Base-by-base conservation (phyloP, 2,888 invertebrate genomes). In the Chouioia cunea region DNA sequence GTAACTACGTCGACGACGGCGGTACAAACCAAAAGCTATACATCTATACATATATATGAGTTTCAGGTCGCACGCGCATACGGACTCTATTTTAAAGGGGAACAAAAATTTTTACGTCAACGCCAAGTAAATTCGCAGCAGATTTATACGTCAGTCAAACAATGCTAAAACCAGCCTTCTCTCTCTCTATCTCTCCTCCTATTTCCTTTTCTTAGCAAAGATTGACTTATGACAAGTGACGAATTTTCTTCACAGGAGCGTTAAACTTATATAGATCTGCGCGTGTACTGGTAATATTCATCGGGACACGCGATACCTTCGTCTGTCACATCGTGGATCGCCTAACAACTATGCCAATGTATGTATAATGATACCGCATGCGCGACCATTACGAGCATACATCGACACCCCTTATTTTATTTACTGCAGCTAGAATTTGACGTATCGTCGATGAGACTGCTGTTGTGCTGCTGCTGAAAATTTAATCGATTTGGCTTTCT, bases 61-160 rank as follows among this genome's bases (percentile, higher is more conserved):
- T 1, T 36, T 36, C 12, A 36, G 36, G 36, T 36, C 36, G 36
- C 6, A 1, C 36, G n/a, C n/a, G n/a, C n/a, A n/a, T n/a, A n/a
- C 23, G 0, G 54, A 57, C 53, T 62, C 6, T 27, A 70, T 71
- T 66, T 66, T 56, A 66, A 62, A 62, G 56, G 48, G 47, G 14
- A 4, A 16, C 56, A 8, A 43, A 23, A 57, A 63, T 71, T 71
- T 66, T 66, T 56, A 57, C 65, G 58, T 66, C 71, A 63, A 44
- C 65, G 70, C 60, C 70, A 57, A 68, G 70, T 65, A 59, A 70
- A 70, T 70, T 59, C 64, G 54, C 65, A 48, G 64, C 46, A 22
- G 66, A 71, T 71, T 71, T 66, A 53, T 63, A 66, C 63, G 66
- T 71, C 66, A 71, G 67, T 67, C 71, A 67, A 57, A 67, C 52